Base-by-base conservation (phyloP, 1,140 invertebrate species). In the Mactra quadrangularis region DNA sequence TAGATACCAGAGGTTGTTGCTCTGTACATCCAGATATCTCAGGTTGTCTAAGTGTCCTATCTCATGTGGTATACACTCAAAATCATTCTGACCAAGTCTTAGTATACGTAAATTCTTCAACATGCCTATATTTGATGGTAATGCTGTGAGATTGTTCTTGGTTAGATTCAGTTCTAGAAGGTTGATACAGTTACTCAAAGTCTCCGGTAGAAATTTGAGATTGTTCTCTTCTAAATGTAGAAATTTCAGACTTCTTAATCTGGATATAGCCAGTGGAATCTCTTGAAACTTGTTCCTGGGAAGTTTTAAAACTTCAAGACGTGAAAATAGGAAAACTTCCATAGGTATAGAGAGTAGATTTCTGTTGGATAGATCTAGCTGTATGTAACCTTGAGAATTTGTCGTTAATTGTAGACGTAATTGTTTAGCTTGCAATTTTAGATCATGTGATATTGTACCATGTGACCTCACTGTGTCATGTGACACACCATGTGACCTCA, bases 1-100 rank as follows among this genome's bases (percentile, higher is more conserved):
- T 15, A 92, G 64, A 55, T 89, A 88, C 88, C 88, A 90, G 19
- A 92, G 81, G 22, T 84, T 85, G 86, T 92, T 92, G 35, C 86
- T 82, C 35, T 90, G 90, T 31, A 92, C 59, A 70, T 92, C 90
- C 17, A 92, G 76, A 29, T 86, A 75, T 41, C 84, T 57, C 11
- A 92, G 82, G 57, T 85, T 87, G 27, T 83, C 68, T 41, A 92
- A 74, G 7, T 72, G 66, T 45, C 91, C 89, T 22, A 92, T 74
- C 47, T 92, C 87, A 79, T 89, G 86, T 13, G 90, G 89, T 11
- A 91, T 57, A 38, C 85, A 82, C 71, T 92, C 90, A 82, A 92
- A 84, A 53, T 88, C 82, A 64, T 92, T 92, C 45, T 89, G 82
- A 25, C 86, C 90, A 17, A 92, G 82, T 60, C 82, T 77, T 15